Evolutionary conservation across 2,113 vertebrate genomes (phyloP).

Genomic region (Jaculus jaculus): DNA sequence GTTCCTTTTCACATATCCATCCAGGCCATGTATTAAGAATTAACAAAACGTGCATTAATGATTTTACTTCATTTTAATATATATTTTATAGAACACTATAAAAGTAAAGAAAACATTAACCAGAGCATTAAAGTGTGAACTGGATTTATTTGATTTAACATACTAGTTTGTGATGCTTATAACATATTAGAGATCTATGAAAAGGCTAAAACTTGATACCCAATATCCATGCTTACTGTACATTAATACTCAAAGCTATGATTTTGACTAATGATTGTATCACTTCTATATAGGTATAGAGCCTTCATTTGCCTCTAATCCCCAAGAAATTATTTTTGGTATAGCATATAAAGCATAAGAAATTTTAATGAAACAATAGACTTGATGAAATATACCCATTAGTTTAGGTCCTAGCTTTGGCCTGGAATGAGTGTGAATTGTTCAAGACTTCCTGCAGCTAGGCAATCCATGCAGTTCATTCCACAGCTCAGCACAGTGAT

Average conservation of each 20-base stretch:
- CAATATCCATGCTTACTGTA: neutral
- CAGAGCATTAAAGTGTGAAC: neutral
- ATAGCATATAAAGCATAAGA: neutral
- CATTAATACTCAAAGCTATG: neutral
- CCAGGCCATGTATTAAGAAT: neutral
- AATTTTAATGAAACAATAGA: neutral
- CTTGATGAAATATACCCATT: neutral
- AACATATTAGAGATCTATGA: neutral
- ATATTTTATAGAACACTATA: neutral
- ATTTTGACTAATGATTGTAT: neutral
- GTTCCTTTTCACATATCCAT: neutral
- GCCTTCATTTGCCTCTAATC: neutral
- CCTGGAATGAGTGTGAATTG: neutral
- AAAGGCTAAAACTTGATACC: neutral
- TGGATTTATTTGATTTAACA: neutral
- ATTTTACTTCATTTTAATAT: constrained; percentile 19
- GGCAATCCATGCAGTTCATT: neutral
- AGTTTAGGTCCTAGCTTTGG: neutral
- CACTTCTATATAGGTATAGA: neutral
- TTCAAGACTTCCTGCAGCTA: neutral
- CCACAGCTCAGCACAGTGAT: neutral
- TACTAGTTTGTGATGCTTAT: neutral
- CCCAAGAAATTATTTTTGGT: neutral
- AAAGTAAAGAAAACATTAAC: neutral
- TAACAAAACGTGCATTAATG: constrained; percentile 2